These are phyloP conservation scores for Samia ricini DNA, from an alignment of 1,140 invertebrate species.

Conservation along the genomic window DNA sequence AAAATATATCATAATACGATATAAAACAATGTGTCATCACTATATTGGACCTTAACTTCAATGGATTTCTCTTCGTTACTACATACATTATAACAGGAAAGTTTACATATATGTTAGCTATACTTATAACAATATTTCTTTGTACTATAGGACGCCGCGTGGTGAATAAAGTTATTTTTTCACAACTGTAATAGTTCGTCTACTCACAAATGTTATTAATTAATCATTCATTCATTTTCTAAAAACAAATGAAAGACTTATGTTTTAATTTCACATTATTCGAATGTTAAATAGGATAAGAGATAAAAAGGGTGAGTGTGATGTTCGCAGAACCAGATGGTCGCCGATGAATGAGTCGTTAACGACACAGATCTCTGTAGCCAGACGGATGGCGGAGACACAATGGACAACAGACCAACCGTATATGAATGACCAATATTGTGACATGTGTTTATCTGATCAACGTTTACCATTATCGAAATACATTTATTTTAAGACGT, in stretches of 20 bases:
- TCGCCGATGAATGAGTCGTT: conserved; percentile 52
- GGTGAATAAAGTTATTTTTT: too few relatives aligned
- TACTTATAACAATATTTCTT: too few relatives aligned
- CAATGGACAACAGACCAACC: conserved; percentile 2
- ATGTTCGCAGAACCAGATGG: conserved; percentile 48
- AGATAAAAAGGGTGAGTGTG: conserved; percentile 26
- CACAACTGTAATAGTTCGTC: too few relatives aligned
- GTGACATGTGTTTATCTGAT: not conserved
- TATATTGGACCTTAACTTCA: too few relatives aligned
- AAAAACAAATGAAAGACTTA: not conserved
- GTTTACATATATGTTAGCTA: too few relatives aligned
- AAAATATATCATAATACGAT: too few relatives aligned
- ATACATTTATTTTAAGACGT: not conserved
- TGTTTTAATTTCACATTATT: not conserved
- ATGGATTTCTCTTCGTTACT: too few relatives aligned
- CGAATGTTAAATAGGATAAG: conserved; percentile 17
- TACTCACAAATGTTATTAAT: too few relatives aligned
- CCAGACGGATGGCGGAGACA: not conserved
- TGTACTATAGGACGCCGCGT: too few relatives aligned
- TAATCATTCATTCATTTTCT: too few relatives aligned
- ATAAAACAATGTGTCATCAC: too few relatives aligned
- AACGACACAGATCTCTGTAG: conserved; percentile 33
- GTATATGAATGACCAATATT: conserved; percentile 7
- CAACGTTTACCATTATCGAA: not conserved
- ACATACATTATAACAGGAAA: too few relatives aligned